Base-by-base conservation (phyloP, 2,888 invertebrate genomes). In the Tiliacea aurago region DNA sequence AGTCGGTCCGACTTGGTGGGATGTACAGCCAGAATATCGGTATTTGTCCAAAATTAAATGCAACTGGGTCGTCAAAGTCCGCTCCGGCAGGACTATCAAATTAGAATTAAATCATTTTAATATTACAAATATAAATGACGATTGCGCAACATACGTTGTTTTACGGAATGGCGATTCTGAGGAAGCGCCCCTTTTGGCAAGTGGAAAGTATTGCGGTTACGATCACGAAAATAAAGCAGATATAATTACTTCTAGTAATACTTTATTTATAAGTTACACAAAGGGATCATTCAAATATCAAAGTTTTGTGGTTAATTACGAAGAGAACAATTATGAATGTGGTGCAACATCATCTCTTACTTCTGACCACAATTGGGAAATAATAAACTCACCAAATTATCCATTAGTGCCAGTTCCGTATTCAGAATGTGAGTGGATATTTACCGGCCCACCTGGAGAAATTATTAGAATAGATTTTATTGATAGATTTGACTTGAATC, bases 401-500 rank as follows among this genome's bases (percentile, higher is more conserved):
- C 99, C 99, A 0, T 97, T 97, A 76, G 96, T 97, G 37, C 98
- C 99, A 2, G 95, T 97, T 61, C 97, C 98, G 2, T 98, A 98
- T 87, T 97, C 97, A 0, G 99, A 99, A 93, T 99, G 99, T 91
- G 94, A 97, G 43, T 99, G 99, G 99, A 93, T 96, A 41, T 97
- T 99, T 77, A 95, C 96, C 51, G 98, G 97, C 0, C 97, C 98
- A 0, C 96, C 97, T 1, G 98, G 98, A 0, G 97, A 98, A 92
- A 96, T 97, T 28, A 93, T 99, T 55, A 96, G 97, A 78, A 94
- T 99, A 23, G 98, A 98, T 90, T 99, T 99, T 87, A 90, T 97
- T 5, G 97, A 97, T 0, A 95, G 97, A 86, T 98, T 99, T 92
- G 98, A 98, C 90, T 94, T 99, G 28, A 95, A 95, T 67, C 72